Base-by-base conservation (phyloP, 2,113 vertebrate genomes). In the Chaetodon auriga region DNA sequence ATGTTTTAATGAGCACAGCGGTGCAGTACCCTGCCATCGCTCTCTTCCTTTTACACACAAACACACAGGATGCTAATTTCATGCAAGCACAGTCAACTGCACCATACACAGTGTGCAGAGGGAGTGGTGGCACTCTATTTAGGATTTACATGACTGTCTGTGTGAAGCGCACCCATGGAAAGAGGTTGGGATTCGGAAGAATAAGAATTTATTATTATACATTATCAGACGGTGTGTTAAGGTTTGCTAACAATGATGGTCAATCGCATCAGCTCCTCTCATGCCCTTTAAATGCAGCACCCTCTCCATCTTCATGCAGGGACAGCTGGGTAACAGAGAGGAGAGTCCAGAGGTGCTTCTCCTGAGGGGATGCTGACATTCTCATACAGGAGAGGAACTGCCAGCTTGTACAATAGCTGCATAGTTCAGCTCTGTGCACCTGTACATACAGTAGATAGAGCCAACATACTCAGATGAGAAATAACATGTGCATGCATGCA, bases 1-100 rank as follows among this genome's bases (percentile, higher is more conserved):
- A 78, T 93, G 87, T 87, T 87, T 71, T 89, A 89, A 91, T 93
- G 90, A 85, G 90, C 82, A 88, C 80, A 91, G 82, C 78, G 51
- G 80, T 84, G 81, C 80, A 76, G 57, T 78, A 25, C 43, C 75
- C 45, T 13, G 36, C 36, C 78, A 35, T 81, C 68, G 70, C 62
- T 86, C 60, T 58, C 65, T 58, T 76, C 62, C 25, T 81, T 72
- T 82, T 46, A 84, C 81, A 82, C 63, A 87, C 53, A 66, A n/a
- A 54, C 70, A 81, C 53, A 74, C 55, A 72, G 6, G 80, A 36
- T 58, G 63, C 45, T 87, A 3, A 82, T 90, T 84, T 86, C 55
- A 88, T 86, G 75, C 61, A 70, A 55, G 25, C 72, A 53, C 58
- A 87, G 70, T 71, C 38, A 69, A 51, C 48, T 69, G 63, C 75